phyloP scores from a whole-genome alignment of 2,888 invertebrate genomes.

The Acrocyrtus sp. region DNA sequence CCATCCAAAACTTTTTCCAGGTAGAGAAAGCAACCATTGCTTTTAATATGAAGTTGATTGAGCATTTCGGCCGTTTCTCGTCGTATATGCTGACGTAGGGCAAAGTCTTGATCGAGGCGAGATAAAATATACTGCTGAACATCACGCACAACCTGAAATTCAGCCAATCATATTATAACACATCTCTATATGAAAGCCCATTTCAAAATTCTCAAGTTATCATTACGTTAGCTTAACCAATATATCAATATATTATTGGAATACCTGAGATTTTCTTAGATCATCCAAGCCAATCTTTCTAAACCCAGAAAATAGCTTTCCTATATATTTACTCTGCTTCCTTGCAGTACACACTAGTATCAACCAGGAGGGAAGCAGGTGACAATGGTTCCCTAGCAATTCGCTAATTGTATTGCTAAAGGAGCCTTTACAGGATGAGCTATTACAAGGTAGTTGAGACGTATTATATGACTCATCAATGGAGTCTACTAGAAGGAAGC shows the following conservation, averaged over 20 bases:
- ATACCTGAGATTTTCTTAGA: slow-evolving; percentile 79
- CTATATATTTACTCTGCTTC: slow-evolving; percentile 79
- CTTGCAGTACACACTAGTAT: slow-evolving; percentile 68
- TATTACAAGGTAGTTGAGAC: slow-evolving; percentile 46
- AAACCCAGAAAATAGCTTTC: slow-evolving; percentile 80
- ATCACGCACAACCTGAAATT: slow-evolving; percentile 84
- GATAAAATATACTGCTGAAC: slow-evolving; percentile 95
- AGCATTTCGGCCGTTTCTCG: slow-evolving; percentile 93
- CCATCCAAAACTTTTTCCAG: slow-evolving; percentile 90
- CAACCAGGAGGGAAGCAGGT: slow-evolving; percentile 90
- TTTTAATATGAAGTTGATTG: slow-evolving; percentile 95
- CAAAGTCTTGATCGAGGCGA: slow-evolving; percentile 88
- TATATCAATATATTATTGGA: too few species aligned
- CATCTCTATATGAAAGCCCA: too few species aligned
- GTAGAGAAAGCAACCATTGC: slow-evolving; percentile 91
- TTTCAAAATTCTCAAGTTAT: too few species aligned
- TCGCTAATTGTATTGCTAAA: slow-evolving; percentile 78
- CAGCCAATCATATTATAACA: too few species aligned
- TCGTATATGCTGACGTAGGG: slow-evolving; percentile 87
- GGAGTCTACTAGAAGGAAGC: slow-evolving; percentile 90
- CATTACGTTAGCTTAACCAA: too few species aligned
- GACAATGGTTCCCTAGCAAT: slow-evolving; percentile 87
- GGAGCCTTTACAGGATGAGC: slow-evolving; percentile 59
- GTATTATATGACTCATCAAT: slow-evolving; percentile 77
- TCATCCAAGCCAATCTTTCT: slow-evolving; percentile 93